Evolutionary conservation across 2,797 vertebrate species (phyloP), one percentile per base, ranked within the genome.

Genomic region (Hippoglossus hippoglossus): DNA sequence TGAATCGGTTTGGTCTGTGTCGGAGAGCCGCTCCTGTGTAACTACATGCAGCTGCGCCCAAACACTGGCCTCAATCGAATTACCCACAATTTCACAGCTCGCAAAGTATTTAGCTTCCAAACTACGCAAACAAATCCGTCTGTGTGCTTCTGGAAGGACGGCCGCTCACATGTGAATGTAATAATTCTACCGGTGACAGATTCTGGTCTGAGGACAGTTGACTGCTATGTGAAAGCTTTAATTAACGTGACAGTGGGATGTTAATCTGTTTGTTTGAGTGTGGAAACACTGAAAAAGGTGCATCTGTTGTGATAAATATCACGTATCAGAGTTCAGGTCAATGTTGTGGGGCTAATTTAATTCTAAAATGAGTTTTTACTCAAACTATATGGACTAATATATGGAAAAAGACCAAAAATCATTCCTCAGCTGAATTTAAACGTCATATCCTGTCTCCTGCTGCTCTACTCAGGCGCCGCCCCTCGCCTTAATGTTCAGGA

Each of bases 61-160:
- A 80, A 84, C 71, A 47, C 71, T n/a, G 72, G 81, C 81, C 84
- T 73, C 79, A 75, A 28, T 88, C 86, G 88, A 89, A 92, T 91
- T 54, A 91, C 60, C 81, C 81, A 89, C 46, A n/a, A n/a, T 92
- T 92, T 93, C 91, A 93, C 88, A 93, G 81, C 87, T 79, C 87
- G 61, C 90, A 92, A 90, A 90, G 87, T 85, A 79, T 85, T 88
- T 87, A 79, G 73, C 71, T 75, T 87, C 75, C 82, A 73, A 87
- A 89, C 84, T 84, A 83, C 86, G 85, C 71, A 89, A 89, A 87
- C 83, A 24, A 81, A 87, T 84, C 85, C 79, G 77, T 83, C 81
- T 70, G 15, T 46, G 44, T 46, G 44, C 44, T 18, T 2, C 3
- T 46, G 44, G 44, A 89, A 81, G 83, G 70, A 87, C 79, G 74